phyloP scores from a whole-genome alignment of 2,113 vertebrate genomes.

The Neotoma lepida region DNA sequence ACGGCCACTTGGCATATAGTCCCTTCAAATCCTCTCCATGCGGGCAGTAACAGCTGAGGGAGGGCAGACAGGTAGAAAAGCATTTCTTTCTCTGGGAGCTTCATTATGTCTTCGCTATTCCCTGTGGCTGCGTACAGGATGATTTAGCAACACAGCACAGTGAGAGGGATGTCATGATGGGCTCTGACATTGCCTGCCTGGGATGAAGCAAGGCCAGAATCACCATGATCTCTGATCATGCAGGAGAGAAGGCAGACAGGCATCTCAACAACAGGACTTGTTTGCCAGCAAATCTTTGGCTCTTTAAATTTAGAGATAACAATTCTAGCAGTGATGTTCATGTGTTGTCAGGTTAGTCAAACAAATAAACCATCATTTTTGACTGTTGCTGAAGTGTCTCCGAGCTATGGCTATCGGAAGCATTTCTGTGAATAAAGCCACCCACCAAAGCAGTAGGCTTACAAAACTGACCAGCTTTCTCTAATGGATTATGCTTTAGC shows the following conservation, averaged over 20 bases:
- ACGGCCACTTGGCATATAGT: conserved; percentile 4
- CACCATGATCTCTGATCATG: neutral
- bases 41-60: conserved; percentile 19
- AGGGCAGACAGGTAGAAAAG: neutral
- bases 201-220: neutral
- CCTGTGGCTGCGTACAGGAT: conserved; percentile 51
- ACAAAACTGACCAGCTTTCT: neutral
- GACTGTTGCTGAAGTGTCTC: neutral
- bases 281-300: neutral
- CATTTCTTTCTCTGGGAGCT: conserved; percentile 37
- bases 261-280: neutral
- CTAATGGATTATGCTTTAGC: neutral
- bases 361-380: conserved; percentile 29
- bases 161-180: conserved; percentile 45
- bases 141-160: neutral
- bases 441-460: neutral
- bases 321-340: neutral
- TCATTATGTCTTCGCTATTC: conserved; percentile 36
- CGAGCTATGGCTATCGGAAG: neutral
- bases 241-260: neutral
- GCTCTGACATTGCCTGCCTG: conserved; percentile 44
- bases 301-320: neutral
- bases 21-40: conserved; percentile 28
- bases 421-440: neutral
- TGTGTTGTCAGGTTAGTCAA: conserved; percentile 14